A percentile compares a stretch with the other conserved stretches of the same genome.
These are phyloP conservation scores for Periparus ater DNA, from an alignment of 2,797 vertebrate genomes.

Conservation along the genomic window DNA sequence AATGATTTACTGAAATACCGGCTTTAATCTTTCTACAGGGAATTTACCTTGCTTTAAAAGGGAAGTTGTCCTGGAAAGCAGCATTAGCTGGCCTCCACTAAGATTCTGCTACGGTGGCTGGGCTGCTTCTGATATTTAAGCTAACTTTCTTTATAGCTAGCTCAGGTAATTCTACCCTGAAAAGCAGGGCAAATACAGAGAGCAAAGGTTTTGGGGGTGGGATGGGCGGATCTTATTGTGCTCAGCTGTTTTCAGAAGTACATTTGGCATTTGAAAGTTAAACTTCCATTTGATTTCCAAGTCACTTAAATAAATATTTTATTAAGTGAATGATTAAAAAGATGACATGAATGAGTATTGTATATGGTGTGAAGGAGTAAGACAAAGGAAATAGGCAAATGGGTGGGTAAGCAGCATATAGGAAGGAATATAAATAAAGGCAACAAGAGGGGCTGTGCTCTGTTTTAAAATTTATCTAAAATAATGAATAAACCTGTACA, in stretches of 20 bases:
- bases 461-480: background rate
- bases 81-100: background rate
- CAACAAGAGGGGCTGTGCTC: background rate
- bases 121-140: background rate
- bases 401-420: background rate
- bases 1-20: background rate
- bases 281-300: background rate
- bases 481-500: background rate
- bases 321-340: background rate
- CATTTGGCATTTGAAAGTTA: background rate
- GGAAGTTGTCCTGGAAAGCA: background rate
- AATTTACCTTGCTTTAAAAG: background rate
- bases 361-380: background rate
- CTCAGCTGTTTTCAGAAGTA: background rate
- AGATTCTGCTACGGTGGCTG: rapidly evolving
- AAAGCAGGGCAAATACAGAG: background rate
- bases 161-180: background rate
- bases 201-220: background rate
- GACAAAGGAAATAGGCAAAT: background rate
- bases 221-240: background rate
- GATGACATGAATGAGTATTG: background rate
- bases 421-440: background rate
- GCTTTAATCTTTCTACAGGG: background rate
- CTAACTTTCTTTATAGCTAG: background rate
- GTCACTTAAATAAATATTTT: background rate